phyloP scores from a whole-genome alignment of 2,113 vertebrate genomes.

The Urocitellus parryii region DNA sequence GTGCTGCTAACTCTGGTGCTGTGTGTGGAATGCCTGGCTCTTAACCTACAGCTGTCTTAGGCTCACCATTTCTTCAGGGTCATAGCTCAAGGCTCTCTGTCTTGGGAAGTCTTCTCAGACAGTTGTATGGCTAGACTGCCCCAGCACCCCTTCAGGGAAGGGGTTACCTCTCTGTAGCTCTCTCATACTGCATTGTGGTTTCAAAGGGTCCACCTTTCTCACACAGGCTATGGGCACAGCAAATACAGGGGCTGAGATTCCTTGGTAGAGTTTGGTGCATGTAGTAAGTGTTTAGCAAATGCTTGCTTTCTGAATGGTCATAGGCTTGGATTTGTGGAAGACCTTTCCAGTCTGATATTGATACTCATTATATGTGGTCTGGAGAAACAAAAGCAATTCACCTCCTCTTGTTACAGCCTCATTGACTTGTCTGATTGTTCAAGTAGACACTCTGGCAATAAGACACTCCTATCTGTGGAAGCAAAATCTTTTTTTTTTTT shows the following conservation, averaged over 20 bases:
- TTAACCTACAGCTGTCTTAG: neutral
- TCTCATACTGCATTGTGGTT: neutral
- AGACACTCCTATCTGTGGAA: constrained; percentile 8
- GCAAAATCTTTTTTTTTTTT: neutral
- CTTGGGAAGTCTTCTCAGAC: neutral
- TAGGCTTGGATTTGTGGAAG: neutral
- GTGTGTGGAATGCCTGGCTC: neutral
- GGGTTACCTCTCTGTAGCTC: neutral
- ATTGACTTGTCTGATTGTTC: neutral
- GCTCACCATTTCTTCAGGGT: neutral
- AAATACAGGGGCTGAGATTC: neutral
- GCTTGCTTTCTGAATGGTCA: neutral
- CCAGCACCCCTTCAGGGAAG: neutral
- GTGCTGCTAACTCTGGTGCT: neutral
- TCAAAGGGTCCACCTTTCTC: neutral
- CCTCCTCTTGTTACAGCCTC: neutral
- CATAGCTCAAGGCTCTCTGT: neutral
- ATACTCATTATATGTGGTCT: neutral
- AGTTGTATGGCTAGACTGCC: too few species aligned
- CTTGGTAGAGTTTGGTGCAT: neutral
- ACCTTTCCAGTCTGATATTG: neutral
- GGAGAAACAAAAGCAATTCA: neutral
- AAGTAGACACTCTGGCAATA: neutral
- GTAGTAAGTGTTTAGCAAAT: neutral
- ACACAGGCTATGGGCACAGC: neutral